Percentiles rank a stretch among this genome's conserved stretches.
These are phyloP conservation scores for Zelleria hepariella DNA, from an alignment of 2,888 invertebrate genomes.

Conservation along the genomic window DNA sequence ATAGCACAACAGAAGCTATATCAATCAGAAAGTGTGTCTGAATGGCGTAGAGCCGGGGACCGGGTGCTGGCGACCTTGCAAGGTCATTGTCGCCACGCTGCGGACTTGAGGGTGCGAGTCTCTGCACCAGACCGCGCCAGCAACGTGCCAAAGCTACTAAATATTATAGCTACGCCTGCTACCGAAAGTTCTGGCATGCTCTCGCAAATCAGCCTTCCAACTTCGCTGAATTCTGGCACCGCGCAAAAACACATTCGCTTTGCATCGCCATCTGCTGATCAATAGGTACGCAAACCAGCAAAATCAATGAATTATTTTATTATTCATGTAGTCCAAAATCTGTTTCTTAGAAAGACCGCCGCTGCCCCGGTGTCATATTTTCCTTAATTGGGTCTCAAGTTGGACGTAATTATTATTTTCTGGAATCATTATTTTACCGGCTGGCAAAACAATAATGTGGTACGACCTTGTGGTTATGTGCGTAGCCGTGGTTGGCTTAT, in stretches of 20 bases:
- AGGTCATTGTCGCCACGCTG: conserved; percentile 31
- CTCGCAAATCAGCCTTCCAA: neutral
- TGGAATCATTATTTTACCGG: conserved; percentile 11
- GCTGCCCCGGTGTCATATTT: too few relatives aligned
- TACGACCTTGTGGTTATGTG: conserved; percentile 21
- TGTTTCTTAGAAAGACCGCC: too few relatives aligned
- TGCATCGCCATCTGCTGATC: too few relatives aligned
- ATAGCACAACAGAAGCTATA: neutral
- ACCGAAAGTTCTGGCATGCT: neutral
- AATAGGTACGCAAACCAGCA: too few relatives aligned
- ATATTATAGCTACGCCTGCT: neutral
- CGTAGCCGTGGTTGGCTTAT: conserved; percentile 19
- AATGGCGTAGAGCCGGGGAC: neutral
- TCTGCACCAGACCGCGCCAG: conserved; percentile 2
- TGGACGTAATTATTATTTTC: neutral
- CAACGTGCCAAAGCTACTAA: neutral
- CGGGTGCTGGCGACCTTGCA: conserved; percentile 36
- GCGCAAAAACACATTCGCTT: too few relatives aligned
- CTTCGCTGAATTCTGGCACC: neutral
- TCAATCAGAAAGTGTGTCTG: neutral
- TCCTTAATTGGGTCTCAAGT: neutral
- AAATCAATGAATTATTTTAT: too few relatives aligned
- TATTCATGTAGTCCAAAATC: neutral
- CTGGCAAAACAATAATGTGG: conserved; percentile 18
- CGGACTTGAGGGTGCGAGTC: neutral